A percentile compares a stretch with the other conserved stretches of the same genome.
Evolutionary conservation across 2,888 invertebrate species (phyloP).

Genomic region (Oxyteleia sp.): DNA sequence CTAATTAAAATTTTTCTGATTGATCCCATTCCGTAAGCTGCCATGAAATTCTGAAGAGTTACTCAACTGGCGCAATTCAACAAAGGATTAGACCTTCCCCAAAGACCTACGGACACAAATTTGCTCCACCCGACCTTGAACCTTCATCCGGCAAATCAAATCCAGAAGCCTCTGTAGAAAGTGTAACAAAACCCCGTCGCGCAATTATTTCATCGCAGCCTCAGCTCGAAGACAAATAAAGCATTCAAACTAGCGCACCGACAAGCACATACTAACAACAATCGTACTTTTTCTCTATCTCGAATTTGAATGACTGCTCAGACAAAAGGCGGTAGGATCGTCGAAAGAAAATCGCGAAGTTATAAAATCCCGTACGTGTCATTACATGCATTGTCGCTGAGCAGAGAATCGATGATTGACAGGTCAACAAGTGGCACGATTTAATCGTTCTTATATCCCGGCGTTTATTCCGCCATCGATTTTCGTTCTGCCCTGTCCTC

Average conservation of each 20-base stretch:
- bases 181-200: too few species aligned
- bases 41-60: too few species aligned
- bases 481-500: slow-evolving; percentile 11
- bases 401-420: slow-evolving; percentile 44
- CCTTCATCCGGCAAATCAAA: too few species aligned
- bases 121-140: too few species aligned
- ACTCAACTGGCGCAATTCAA: too few species aligned
- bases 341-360: slow-evolving; percentile 26
- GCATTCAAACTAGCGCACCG: background rate
- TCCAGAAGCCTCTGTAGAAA: too few species aligned
- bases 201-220: too few species aligned
- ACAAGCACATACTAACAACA: background rate
- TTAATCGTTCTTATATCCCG: slow-evolving; percentile 41
- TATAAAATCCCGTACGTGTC: slow-evolving; percentile 20
- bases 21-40: too few species aligned
- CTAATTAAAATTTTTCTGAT: too few species aligned
- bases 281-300: slow-evolving; percentile 12
- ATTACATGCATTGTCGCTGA: slow-evolving; percentile 26
- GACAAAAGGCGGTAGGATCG: slow-evolving; percentile 19
- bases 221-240: background rate
- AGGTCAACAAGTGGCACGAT: slow-evolving; percentile 48
- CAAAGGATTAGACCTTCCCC: too few species aligned
- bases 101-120: too few species aligned
- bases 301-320: slow-evolving; percentile 14
- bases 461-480: slow-evolving; percentile 40